Evolutionary conservation across 2,888 invertebrate species (phyloP).

Genomic region (Pristionchus maxplancki): DNA sequence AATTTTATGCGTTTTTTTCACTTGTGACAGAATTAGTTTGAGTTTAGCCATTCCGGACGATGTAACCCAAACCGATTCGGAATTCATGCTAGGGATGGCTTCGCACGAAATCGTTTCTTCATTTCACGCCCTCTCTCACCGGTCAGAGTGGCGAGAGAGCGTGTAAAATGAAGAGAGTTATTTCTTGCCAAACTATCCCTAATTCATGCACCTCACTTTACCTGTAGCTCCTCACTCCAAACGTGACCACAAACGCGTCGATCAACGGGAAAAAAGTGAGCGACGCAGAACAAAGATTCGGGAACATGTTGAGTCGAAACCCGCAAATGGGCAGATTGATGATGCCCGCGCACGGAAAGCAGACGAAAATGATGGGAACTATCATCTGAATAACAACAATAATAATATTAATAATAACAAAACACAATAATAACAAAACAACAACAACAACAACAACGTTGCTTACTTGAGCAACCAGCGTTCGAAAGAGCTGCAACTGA

Average conservation of each 20-base stretch:
- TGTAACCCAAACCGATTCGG: too few species aligned
- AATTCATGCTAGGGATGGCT: too few species aligned
- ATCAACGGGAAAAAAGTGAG: background rate
- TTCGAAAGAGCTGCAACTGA: background rate
- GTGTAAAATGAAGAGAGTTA: too few species aligned
- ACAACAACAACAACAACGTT: too few species aligned
- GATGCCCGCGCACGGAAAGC: background rate
- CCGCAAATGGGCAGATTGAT: background rate
- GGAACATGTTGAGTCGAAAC: background rate
- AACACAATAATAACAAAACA: too few species aligned
- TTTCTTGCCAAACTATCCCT: too few species aligned
- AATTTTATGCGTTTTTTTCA: too few species aligned
- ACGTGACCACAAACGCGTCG: background rate
- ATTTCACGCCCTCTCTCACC: too few species aligned
- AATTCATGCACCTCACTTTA: background rate
- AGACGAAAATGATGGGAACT: background rate
- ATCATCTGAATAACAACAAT: conserved; percentile 14
- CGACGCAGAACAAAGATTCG: background rate
- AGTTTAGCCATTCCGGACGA: too few species aligned
- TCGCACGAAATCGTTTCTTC: background rate
- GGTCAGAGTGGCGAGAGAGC: too few species aligned
- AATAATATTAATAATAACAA: too few species aligned
- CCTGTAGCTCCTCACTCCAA: conserved; percentile 2
- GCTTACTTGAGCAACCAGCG: background rate
- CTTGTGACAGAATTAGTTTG: too few species aligned